phyloP scores from a whole-genome alignment of 2,888 invertebrate species.

The Muschampia plurimacula region DNA sequence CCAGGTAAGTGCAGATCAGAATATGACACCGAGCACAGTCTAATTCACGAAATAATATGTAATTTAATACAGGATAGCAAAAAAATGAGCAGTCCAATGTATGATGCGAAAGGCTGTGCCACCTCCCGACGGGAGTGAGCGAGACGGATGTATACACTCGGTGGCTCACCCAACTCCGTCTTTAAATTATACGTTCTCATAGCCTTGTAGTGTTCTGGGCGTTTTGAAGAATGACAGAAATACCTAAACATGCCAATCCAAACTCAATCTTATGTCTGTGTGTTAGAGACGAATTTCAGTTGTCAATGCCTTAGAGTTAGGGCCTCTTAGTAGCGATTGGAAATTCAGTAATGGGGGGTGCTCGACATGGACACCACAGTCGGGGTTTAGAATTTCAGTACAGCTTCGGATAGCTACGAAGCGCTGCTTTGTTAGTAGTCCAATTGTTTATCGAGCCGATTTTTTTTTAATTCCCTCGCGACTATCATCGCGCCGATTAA shows the following conservation, averaged over 20 bases:
- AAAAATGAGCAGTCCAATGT: slow-evolving; percentile 77
- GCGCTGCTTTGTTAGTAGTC: slow-evolving; percentile 82
- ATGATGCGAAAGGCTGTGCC: slow-evolving; percentile 68
- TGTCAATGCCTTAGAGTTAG: slow-evolving; percentile 42
- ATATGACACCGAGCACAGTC: slow-evolving; percentile 81
- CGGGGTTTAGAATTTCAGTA: slow-evolving; percentile 86
- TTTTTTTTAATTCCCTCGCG: slow-evolving; percentile 69
- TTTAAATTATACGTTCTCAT: slow-evolving; percentile 86
- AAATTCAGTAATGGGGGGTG: slow-evolving; percentile 85
- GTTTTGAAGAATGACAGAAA: slow-evolving; percentile 55
- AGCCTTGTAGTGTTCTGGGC: slow-evolving; percentile 73
- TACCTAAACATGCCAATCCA: slow-evolving; percentile 42
- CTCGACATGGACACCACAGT: slow-evolving; percentile 83
- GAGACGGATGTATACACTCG: slow-evolving; percentile 61
- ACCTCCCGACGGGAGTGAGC: slow-evolving; percentile 57
- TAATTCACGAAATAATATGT: slow-evolving; percentile 85
- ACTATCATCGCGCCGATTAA: slow-evolving; percentile 49
- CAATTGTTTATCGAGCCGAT: slow-evolving; percentile 79
- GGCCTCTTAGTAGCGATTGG: slow-evolving; percentile 58
- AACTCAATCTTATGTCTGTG: slow-evolving; percentile 46
- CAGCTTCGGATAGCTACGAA: slow-evolving; percentile 84
- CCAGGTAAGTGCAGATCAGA: slow-evolving; percentile 69
- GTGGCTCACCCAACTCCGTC: slow-evolving; percentile 69
- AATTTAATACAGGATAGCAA: slow-evolving; percentile 80
- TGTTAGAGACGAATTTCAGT: slow-evolving; percentile 37